A percentile compares a stretch with the other conserved stretches of the same genome.
Conservation (phyloP, 2,797 vertebrate species). For the Triplophysa bombifrons region DNA sequence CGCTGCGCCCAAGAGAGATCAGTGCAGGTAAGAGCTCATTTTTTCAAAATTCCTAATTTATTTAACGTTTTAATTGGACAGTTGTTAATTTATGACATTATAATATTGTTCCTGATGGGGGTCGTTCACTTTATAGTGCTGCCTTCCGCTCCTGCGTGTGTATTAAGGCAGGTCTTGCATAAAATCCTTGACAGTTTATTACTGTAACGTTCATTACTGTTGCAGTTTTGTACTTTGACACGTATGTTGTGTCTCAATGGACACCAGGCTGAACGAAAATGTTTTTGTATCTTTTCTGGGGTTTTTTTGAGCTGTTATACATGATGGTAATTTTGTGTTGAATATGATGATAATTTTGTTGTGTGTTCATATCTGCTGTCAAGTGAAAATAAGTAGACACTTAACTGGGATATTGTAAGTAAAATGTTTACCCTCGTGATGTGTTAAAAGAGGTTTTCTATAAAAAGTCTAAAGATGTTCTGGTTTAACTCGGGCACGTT, state of each 20-base stretch:
- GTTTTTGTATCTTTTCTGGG: not conserved
- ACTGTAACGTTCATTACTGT: not conserved
- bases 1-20: slow-evolving; percentile 33
- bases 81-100: not conserved
- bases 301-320: not conserved
- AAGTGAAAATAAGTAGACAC: not conserved
- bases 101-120: not conserved
- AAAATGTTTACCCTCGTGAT: not conserved
- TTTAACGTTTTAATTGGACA: not conserved
- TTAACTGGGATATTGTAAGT: not conserved
- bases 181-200: slow-evolving; percentile 20
- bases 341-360: not conserved
- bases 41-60: not conserved
- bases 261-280: not conserved
- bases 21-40: slow-evolving; percentile 18
- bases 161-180: not conserved
- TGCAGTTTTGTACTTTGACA: not conserved
- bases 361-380: not conserved
- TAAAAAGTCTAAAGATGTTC: not conserved
- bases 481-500: too few relatives aligned
- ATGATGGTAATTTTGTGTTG: not conserved
- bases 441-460: not conserved
- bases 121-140: not conserved
- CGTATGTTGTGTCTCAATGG: not conserved
- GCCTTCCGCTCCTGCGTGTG: too few relatives aligned